phyloP scores from a whole-genome alignment of 2,113 vertebrate species.

The Eretmodus cyanostictus region DNA sequence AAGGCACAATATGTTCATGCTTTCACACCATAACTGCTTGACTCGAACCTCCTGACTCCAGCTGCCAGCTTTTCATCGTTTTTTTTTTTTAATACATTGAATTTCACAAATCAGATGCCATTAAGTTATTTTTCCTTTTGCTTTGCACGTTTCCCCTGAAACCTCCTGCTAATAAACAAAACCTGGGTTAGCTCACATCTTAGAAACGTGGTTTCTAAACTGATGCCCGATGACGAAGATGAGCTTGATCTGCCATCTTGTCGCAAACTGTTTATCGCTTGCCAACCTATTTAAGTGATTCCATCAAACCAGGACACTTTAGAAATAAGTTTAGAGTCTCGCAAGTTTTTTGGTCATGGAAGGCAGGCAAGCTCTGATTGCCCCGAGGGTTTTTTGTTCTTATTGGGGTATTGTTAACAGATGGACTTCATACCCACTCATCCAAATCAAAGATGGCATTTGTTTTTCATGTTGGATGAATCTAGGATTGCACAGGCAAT shows the following conservation, averaged over 20 bases:
- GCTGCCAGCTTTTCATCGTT: not conserved
- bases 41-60: not conserved
- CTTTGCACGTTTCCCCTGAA: constrained; percentile 33
- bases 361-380: constrained; percentile 40
- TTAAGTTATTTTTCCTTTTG: constrained; percentile 30
- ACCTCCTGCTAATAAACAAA: constrained; percentile 48
- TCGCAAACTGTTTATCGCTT: constrained; percentile 51
- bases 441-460: constrained; percentile 57
- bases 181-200: constrained; percentile 33
- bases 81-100: not conserved
- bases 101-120: constrained; percentile 7
- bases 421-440: constrained; percentile 52
- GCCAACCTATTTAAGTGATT: constrained; percentile 63
- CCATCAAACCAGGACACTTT: constrained; percentile 47
- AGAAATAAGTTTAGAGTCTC: constrained; percentile 55
- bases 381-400: constrained; percentile 60
- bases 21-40: constrained; percentile 10
- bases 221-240: constrained; percentile 49
- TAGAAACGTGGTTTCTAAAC: constrained; percentile 44
- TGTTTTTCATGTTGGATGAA: constrained; percentile 56
- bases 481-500: constrained; percentile 21
- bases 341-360: constrained; percentile 37
- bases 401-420: constrained; percentile 62
- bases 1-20: constrained; percentile 47
- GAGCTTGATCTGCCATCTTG: constrained; percentile 42